Evolutionary conservation across 2,113 vertebrate species (phyloP).

Genomic region (Limanda limanda): DNA sequence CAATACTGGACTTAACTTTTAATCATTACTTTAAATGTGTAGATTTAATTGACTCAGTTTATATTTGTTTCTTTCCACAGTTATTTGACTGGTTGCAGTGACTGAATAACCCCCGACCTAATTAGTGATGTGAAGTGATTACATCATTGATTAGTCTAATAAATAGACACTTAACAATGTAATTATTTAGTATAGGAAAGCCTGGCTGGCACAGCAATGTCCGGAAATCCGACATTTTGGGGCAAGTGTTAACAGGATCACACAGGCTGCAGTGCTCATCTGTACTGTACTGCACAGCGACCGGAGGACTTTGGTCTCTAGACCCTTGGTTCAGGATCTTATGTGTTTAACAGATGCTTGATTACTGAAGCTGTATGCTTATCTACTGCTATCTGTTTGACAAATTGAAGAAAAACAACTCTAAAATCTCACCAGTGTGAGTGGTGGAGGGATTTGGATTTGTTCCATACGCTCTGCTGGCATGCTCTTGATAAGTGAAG

Average conservation of each 20-base stretch:
- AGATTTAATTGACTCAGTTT: slow-evolving; percentile 33
- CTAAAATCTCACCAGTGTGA: background rate
- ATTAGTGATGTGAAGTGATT: slow-evolving; percentile 48
- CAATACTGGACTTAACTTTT: slow-evolving; percentile 31
- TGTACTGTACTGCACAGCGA: background rate
- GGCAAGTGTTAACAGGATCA: slow-evolving; percentile 4
- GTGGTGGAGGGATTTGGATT: background rate
- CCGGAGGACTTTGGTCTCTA: background rate
- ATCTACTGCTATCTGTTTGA: background rate
- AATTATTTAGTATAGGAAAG: slow-evolving; percentile 44
- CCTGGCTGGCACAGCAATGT: slow-evolving; percentile 20
- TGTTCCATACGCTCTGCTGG: background rate
- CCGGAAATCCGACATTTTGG: slow-evolving; percentile 28
- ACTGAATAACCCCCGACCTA: slow-evolving; percentile 30
- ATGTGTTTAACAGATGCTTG: background rate
- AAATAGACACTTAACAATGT: slow-evolving; percentile 46
- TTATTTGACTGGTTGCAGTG: slow-evolving; percentile 42
- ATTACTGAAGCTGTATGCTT: background rate
- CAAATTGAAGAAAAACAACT: too few species aligned
- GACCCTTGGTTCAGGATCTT: background rate
- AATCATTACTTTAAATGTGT: slow-evolving; percentile 34
- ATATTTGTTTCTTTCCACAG: slow-evolving; percentile 34
- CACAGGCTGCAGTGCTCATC: background rate
- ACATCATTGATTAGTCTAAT: slow-evolving; percentile 60
- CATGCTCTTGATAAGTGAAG: slow-evolving; percentile 53